A percentile compares a stretch with the other conserved stretches of the same genome.
These are phyloP conservation scores for Andrena hattorfiana DNA, from an alignment of 2,888 invertebrate species.

Conservation along the genomic window DNA sequence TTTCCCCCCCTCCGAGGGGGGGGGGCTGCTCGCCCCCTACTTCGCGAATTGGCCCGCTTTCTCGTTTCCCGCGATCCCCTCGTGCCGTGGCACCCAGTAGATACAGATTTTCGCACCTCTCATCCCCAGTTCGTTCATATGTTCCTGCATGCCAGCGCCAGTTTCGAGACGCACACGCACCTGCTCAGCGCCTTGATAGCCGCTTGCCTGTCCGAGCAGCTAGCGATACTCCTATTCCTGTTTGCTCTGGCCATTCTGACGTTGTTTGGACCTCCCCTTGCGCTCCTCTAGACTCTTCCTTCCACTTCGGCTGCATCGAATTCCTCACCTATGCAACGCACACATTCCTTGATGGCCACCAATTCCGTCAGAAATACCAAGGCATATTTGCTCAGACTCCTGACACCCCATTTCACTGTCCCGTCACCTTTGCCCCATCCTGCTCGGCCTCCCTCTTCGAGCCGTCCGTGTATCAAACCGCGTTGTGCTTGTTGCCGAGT, in stretches of 20 bases:
- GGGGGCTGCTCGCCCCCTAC: not conserved
- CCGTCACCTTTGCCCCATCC: not conserved
- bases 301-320: too few relatives aligned
- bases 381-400: not conserved
- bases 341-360: not conserved
- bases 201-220: not conserved
- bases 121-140: not conserved
- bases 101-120: not conserved
- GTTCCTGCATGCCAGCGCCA: too few relatives aligned
- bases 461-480: too few relatives aligned
- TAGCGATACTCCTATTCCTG: not conserved
- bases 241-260: not conserved
- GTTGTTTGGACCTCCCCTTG: too few relatives aligned
- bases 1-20: too few relatives aligned
- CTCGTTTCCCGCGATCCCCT: not conserved
- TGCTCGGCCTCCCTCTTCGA: too few relatives aligned
- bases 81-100: not conserved
- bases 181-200: not conserved
- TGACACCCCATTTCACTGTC: not conserved
- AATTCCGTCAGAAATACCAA: not conserved
- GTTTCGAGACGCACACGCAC: too few relatives aligned
- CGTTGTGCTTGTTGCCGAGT: too few relatives aligned
- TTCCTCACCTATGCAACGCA: not conserved
- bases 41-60: not conserved
- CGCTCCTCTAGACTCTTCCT: too few relatives aligned